Conservation (phyloP, 1,140 invertebrate genomes). For the Sycophaga agraensis region DNA sequence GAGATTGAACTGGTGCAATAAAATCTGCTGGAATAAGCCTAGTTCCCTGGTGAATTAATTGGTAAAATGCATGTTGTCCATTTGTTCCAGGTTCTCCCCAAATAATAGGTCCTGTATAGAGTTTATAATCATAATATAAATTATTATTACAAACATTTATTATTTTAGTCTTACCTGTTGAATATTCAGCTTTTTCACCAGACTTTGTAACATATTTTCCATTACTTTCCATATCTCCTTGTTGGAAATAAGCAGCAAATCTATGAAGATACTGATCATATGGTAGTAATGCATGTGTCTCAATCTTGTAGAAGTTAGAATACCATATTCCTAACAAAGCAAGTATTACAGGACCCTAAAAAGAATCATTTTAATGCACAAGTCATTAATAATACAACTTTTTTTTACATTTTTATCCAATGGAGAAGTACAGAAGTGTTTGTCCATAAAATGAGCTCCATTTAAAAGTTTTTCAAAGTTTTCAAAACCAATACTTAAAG, state of each 20-base stretch:
- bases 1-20: conserved; percentile 88
- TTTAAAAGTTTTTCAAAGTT: conserved; percentile 92
- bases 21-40: conserved; percentile 96
- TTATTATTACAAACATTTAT: conserved; percentile 1
- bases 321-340: conserved; percentile 97
- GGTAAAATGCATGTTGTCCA: conserved; percentile 99
- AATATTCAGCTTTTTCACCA: conserved; percentile 75
- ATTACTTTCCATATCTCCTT: conserved; percentile 99
- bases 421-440: conserved; percentile 87
- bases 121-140: conserved; percentile 19
- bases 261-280: conserved; percentile 99
- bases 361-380: neutral
- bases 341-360: conserved; percentile 88
- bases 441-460: conserved; percentile 92
- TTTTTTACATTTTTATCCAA: conserved; percentile 89
- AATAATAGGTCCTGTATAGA: conserved; percentile 62
- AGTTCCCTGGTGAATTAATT: conserved; percentile 90
- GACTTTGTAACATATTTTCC: conserved; percentile 91
- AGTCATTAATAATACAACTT: conserved; percentile 2
- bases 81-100: conserved; percentile 98
- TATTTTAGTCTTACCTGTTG: conserved; percentile 66
- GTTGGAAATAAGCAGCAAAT: conserved; percentile 99
- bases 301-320: conserved; percentile 89
- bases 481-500: conserved; percentile 89
- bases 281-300: conserved; percentile 94